phyloP scores from a whole-genome alignment of 1,140 invertebrate species.

The Ridgeia piscesae region DNA sequence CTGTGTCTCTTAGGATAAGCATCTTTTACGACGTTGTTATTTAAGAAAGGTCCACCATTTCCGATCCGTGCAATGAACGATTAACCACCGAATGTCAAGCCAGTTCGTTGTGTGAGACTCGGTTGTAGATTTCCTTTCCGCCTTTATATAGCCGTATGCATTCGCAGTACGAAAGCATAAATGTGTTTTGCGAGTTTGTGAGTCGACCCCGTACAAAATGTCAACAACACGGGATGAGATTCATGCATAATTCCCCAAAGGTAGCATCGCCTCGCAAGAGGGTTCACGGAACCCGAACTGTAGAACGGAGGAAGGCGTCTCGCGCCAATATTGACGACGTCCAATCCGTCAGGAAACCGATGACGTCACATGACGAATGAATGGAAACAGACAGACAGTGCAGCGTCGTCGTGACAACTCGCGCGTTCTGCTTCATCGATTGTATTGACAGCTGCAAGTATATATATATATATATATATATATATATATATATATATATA shows the following conservation, averaged over 20 bases:
- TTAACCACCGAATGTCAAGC: background rate
- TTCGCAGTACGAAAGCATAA: background rate
- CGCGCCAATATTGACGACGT: background rate
- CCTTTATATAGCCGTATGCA: background rate
- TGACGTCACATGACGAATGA: background rate
- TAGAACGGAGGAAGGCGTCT: background rate
- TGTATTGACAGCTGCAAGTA: background rate
- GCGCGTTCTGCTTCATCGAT: background rate
- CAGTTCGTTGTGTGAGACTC: background rate
- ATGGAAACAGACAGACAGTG: background rate
- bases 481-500: constrained; percentile 3
- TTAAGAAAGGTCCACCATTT: background rate
- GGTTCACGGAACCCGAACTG: background rate
- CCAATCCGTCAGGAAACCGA: background rate
- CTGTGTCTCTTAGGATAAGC: background rate
- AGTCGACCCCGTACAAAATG: background rate
- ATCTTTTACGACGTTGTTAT: background rate
- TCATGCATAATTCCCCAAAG: no score
- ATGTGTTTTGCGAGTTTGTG: background rate
- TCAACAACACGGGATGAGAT: background rate
- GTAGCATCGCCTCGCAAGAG: background rate
- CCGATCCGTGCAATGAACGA: background rate
- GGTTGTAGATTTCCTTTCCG: background rate
- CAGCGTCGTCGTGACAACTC: background rate
- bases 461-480: background rate